phyloP scores from a whole-genome alignment of 2,888 invertebrate species.

The Pinctada fucata region DNA sequence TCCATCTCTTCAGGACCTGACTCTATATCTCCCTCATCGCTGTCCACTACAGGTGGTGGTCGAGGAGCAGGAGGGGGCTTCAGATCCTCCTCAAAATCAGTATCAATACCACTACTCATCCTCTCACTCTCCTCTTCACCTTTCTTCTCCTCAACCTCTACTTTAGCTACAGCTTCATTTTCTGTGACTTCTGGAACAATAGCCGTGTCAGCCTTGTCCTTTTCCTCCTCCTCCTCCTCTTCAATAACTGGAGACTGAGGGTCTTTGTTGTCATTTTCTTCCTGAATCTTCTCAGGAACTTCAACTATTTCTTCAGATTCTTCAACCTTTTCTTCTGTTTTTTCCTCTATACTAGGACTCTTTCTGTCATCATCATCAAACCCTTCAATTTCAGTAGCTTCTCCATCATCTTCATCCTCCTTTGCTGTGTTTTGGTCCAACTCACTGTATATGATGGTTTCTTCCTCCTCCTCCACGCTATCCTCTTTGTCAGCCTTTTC shows the following conservation, averaged over 20 bases:
- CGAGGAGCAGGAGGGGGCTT: constrained; percentile 62
- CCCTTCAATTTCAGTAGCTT: constrained; percentile 28
- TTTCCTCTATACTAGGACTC: background rate
- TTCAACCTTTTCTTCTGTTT: constrained; percentile 18
- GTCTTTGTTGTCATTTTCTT: constrained; percentile 33
- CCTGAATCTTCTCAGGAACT: constrained; percentile 35
- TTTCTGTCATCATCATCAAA: constrained; percentile 20
- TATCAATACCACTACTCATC: constrained; percentile 57
- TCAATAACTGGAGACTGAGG: constrained; percentile 13
- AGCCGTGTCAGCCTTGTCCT: constrained; percentile 23
- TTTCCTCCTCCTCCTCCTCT: constrained; percentile 27
- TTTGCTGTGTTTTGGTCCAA: constrained; percentile 45
- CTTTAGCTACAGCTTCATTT: constrained; percentile 23
- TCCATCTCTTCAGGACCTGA: constrained; percentile 55
- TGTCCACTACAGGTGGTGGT: constrained; percentile 60
- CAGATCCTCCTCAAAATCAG: constrained; percentile 60
- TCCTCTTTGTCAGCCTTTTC: constrained; percentile 12
- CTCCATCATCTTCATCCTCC: constrained; percentile 49
- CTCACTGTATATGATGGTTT: constrained; percentile 56
- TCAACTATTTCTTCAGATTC: constrained; percentile 33
- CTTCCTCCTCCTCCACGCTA: constrained; percentile 39
- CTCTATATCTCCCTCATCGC: constrained; percentile 61
- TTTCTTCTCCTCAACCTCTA: constrained; percentile 30
- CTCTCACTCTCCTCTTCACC: constrained; percentile 54
- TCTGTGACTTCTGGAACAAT: constrained; percentile 16